Percentiles rank a stretch among this genome's conserved stretches.
Evolutionary conservation across 2,113 vertebrate genomes (phyloP).

Genomic region (Corydoras maculifer): DNA sequence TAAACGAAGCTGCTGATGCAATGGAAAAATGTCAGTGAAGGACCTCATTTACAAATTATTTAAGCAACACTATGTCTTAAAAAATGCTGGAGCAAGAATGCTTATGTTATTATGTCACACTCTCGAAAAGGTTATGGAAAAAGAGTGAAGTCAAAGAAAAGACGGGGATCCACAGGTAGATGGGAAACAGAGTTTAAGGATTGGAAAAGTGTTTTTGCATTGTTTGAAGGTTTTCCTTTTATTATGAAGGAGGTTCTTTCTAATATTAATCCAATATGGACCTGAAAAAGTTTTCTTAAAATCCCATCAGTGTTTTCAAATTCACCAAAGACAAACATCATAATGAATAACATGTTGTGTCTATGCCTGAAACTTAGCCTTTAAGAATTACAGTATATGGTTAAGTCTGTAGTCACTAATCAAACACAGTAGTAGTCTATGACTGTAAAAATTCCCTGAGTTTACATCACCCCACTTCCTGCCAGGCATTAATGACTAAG

Average conservation of each 20-base stretch:
- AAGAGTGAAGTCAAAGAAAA: not conserved
- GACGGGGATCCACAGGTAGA: not conserved
- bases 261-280: constrained; percentile 9
- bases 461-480: constrained; percentile 25
- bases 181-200: not conserved
- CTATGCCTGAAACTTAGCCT: not conserved
- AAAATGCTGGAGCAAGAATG: constrained; percentile 19
- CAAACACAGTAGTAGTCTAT: constrained; percentile 18
- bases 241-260: not conserved
- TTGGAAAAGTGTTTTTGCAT: not conserved
- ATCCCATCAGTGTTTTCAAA: too few relatives aligned
- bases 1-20: too few relatives aligned
- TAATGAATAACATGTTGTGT: constrained; percentile 29
- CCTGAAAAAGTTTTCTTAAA: constrained; percentile 13
- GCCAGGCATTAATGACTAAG: constrained; percentile 16
- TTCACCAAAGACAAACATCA: constrained; percentile 6
- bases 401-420: constrained; percentile 26
- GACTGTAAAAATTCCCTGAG: constrained; percentile 9
- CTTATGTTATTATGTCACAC: constrained; percentile 28
- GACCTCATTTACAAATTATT: too few relatives aligned
- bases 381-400: constrained; percentile 7
- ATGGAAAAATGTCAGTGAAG: too few relatives aligned
- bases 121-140: constrained; percentile 10
- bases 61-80: not conserved
- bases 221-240: not conserved